Evolutionary conservation across 2,888 invertebrate genomes (phyloP), one percentile per base, ranked within the genome.

Genomic region (Ennomos fuscantarius): DNA sequence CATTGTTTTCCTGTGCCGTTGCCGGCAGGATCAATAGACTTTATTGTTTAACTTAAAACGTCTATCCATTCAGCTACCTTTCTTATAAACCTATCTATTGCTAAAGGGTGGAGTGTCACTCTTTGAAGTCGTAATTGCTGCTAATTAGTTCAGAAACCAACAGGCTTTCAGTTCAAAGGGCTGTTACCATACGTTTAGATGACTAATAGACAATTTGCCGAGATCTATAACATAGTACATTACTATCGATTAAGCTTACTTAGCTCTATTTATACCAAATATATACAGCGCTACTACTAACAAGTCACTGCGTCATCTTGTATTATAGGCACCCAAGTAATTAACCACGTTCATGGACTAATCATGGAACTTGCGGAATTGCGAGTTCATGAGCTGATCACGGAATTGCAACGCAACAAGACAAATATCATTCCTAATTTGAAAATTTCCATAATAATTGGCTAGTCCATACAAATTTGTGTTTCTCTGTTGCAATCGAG

Each of bases 121-220:
- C 68, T 58, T 61, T 63, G 65, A 68, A 67, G 64, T 65, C 72
- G 70, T 78, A 74, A 81, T 78, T 73, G 73, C 64, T 69, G 73
- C 76, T 86, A 85, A 85, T 86, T 86, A 83, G 76, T 73, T 66
- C 66, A 64, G 68, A 72, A 66, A 72, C 68, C 66, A 69, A 66
- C 65, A 68, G 71, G 72, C 76, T 76, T 74, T 76, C 69, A 71
- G 67, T 72, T 72, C 73, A 74, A 70, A 74, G 79, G 73, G 73
- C 42, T 46, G 66, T 73, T 74, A 72, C 73, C 71, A 66, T 73
- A 66, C 70, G 67, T 56, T 69, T 68, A 67, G 11, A n/a, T 56
- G 60, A 39, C 31, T 41, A 55, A 44, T 60, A 53, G 47, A 46
- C 58, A 41, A 55, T 49, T 54, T 46, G 12, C 62, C 54, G n/a